Evolutionary conservation across 2,888 invertebrate species (phyloP), one percentile per base, ranked within the genome.

Genomic region (Trichacis sp.): DNA sequence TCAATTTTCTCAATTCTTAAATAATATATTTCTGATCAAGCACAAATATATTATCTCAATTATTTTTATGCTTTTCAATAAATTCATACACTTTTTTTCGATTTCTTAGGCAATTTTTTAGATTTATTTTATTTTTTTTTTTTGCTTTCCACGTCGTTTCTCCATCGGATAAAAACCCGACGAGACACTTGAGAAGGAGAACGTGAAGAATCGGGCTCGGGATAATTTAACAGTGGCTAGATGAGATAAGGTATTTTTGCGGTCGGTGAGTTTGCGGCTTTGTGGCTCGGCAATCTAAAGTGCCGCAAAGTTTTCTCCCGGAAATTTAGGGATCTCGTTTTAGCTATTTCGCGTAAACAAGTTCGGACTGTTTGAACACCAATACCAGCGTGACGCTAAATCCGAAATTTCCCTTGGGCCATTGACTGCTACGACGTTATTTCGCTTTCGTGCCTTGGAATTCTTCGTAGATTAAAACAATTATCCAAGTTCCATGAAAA

Each of bases 191-290:
- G 43, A 19, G 18, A 33, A 11, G 43, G 42, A 17, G 15, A 5
- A 8, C 15, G 42, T 42, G 42, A 42, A 42, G 42, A 42, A 42
- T 42, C 15, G 42, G 17, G 6, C 15, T 15, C 46, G 66, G 72
- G 77, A 71, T 75, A 76, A 77, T 76, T 77, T 75, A 77, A 74
- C 74, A 72, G 75, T 59, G 70, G 67, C 71, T 65, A 73, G 72
- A 76, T 71, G 77, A 76, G 74, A 76, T 76, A 75, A 76, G 72
- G 71, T 74, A 72, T 69, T 73, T 66, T 57, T 64, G 72, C 61
- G 75, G 76, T 74, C 62, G 64, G 67, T 61, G 71, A 68, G 70
- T 70, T 69, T 72, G 71, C 62, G n/a, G 74, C 75, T 69, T 60
- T 43, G 43, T 19, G 43, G 19, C 19, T 6, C 18, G 17, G 43